Percentiles rank a stretch among this genome's conserved stretches.
Conservation (phyloP, 2,113 vertebrate genomes). For the Malurus melanocephalus region DNA sequence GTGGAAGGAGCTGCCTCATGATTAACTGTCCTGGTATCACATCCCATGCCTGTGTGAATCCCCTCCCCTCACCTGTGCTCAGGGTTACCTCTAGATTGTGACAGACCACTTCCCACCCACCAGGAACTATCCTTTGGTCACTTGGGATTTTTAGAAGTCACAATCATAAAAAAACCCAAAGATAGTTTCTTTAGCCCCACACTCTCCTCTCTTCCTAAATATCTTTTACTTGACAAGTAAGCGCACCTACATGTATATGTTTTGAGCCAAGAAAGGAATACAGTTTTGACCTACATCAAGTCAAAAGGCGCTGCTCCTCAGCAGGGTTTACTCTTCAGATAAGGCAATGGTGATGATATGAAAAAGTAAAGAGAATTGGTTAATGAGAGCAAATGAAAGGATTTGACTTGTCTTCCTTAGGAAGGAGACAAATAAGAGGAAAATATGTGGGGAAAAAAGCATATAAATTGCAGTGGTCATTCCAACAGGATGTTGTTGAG, state of each 20-base stretch:
- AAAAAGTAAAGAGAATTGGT: not conserved
- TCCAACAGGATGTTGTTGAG: conserved; percentile 21
- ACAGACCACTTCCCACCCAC: not conserved
- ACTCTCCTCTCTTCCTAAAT: not conserved
- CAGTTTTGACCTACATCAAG: not conserved
- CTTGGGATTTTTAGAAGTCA: not conserved
- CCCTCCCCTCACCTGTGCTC: not conserved
- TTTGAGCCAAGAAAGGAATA: not conserved
- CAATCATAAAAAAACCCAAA: not conserved
- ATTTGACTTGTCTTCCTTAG: not conserved
- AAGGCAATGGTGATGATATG: not conserved
- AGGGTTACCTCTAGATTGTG: not conserved
- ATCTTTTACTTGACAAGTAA: not conserved
- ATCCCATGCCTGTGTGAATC: not conserved
- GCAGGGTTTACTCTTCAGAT: not conserved
- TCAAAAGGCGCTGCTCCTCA: not conserved
- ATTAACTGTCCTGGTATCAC: not conserved
- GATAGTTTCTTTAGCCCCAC: not conserved
- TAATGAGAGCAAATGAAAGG: not conserved
- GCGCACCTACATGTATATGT: not conserved
- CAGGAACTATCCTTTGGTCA: not conserved
- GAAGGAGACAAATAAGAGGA: conserved; percentile 2
- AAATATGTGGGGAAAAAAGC: not conserved
- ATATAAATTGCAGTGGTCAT: not conserved
- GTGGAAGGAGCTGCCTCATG: not conserved